Evolutionary conservation across 2,888 invertebrate genomes (phyloP), one percentile per base, ranked within the genome.

Genomic region (Cheilosia impressa): DNA sequence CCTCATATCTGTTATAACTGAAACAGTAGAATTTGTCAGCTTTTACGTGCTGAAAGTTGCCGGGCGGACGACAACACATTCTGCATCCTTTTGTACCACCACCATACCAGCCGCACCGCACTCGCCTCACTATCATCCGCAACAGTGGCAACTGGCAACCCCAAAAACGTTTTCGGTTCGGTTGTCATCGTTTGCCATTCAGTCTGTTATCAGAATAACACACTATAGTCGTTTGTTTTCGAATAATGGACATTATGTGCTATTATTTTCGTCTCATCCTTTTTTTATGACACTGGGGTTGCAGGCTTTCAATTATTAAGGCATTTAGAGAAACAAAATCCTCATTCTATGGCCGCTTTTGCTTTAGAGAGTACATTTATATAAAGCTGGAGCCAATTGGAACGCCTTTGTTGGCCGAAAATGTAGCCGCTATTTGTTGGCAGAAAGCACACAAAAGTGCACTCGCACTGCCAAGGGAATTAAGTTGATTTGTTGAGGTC

Each of bases 201-300:
- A 78, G 68, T 71, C 45, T 58, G 89, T 89, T 89, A 89, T 89
- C 89, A 88, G 89, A 89, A 89, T 89, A 89, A 89, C 88, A 89
- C 89, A 89, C 89, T 88, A 89, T 88, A 89, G 89, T 90, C 91
- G 90, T 91, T 91, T 91, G 91, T 91, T 91, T 89, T 90, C 91
- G 89, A 89, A 91, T 91, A 91, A 91, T 91, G 91, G 91, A 90
- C 91, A 91, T 91, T 90, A 91, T 90, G 90, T 89, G 89, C 90
- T 89, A 91, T 91, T 90, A 90, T 90, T 89, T 89, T 89, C 82
- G 80, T 78, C 87, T 88, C 85, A 85, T 71, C 75, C 85, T 80
- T 85, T 87, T 87, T 81, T 87, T 87, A 87, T 78, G 85, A 85
- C 85, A 76, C 57, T 31, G 81, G 83, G 85, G 85, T 85, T 85